Evolutionary conservation across 1,140 invertebrate species (phyloP).

Genomic region (Drosophila ananassae): DNA sequence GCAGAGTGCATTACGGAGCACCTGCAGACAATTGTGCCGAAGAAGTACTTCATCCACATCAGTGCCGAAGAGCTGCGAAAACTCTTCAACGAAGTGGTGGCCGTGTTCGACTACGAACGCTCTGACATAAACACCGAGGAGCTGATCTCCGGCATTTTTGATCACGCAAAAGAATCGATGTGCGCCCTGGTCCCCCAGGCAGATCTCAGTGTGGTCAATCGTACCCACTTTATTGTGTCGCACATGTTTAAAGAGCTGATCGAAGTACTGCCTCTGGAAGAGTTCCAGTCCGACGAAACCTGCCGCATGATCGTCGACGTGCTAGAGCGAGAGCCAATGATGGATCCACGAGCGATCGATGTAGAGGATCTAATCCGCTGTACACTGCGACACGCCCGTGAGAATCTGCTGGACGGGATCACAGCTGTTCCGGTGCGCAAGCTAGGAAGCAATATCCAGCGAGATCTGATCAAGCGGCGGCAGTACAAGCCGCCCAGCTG

Average conservation of each 20-base stretch:
- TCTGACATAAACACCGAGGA: slow-evolving; percentile 78
- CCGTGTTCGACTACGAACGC: slow-evolving; percentile 70
- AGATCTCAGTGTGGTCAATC: slow-evolving; percentile 55
- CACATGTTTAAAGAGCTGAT: slow-evolving; percentile 78
- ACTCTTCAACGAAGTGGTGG: slow-evolving; percentile 74
- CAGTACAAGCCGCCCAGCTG: slow-evolving; percentile 54
- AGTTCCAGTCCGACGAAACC: slow-evolving; percentile 66
- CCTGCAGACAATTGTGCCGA: slow-evolving; percentile 72
- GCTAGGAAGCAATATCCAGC: slow-evolving; percentile 53
- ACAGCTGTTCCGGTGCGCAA: slow-evolving; percentile 67
- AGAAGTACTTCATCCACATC: slow-evolving; percentile 75
- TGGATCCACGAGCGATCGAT: slow-evolving; percentile 71
- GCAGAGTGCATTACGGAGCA: slow-evolving; percentile 72
- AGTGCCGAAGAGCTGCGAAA: slow-evolving; percentile 61
- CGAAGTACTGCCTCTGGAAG: slow-evolving; percentile 74
- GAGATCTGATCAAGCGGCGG: slow-evolving; percentile 55
- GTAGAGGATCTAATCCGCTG: slow-evolving; percentile 58
- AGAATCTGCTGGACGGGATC: slow-evolving; percentile 72
- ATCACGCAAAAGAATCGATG: slow-evolving; percentile 69
- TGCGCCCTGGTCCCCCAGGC: slow-evolving; percentile 14
- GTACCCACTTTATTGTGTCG: slow-evolving; percentile 60
- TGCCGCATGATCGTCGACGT: slow-evolving; percentile 64
- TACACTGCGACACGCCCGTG: slow-evolving; percentile 58
- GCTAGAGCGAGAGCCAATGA: slow-evolving; percentile 65
- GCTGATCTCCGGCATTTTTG: slow-evolving; percentile 70